Conservation (phyloP, 2,888 invertebrate genomes). For the Melanchra persicariae region DNA sequence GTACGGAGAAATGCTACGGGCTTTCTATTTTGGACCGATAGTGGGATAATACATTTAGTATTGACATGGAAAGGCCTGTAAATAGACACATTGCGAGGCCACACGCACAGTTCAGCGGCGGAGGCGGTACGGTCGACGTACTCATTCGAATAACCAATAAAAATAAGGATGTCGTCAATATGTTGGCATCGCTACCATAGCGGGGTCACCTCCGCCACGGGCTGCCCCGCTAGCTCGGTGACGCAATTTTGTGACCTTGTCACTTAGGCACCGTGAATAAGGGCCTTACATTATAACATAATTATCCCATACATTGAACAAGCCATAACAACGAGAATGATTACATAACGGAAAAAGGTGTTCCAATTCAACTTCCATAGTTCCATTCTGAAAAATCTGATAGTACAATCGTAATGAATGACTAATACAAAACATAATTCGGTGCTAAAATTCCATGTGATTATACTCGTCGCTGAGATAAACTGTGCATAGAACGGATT, state of each 20-base stretch:
- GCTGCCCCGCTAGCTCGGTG: slow-evolving; percentile 71
- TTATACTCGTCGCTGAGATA: slow-evolving; percentile 34
- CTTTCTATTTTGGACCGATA: slow-evolving; percentile 52
- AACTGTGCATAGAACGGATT: slow-evolving; percentile 60
- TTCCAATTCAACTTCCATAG: slow-evolving; percentile 10
- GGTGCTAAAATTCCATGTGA: slow-evolving; percentile 29
- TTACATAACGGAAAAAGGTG: slow-evolving; percentile 53
- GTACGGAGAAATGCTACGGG: slow-evolving; percentile 41
- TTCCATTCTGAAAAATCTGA: slow-evolving; percentile 18
- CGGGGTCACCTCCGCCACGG: slow-evolving; percentile 83
- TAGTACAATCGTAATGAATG: slow-evolving; percentile 7
- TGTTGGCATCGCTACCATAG: slow-evolving; percentile 86
- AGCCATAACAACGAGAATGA: slow-evolving; percentile 26
- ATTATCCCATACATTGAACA: slow-evolving; percentile 27
- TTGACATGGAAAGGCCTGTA: slow-evolving; percentile 68
- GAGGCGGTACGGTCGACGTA: slow-evolving; percentile 88
- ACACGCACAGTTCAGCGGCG: slow-evolving; percentile 83
- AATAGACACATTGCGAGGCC: slow-evolving; percentile 83
- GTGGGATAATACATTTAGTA: slow-evolving; percentile 51
- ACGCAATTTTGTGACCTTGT: slow-evolving; percentile 65
- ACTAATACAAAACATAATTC: slow-evolving; percentile 15
- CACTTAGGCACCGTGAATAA: slow-evolving; percentile 62
- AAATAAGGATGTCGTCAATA: slow-evolving; percentile 91
- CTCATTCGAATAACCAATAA: slow-evolving; percentile 86
- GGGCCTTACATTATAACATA: slow-evolving; percentile 58